Percentiles rank a stretch among this genome's conserved stretches.
Evolutionary conservation across 2,797 vertebrate genomes (phyloP).

Genomic region (Dallia pectoralis): DNA sequence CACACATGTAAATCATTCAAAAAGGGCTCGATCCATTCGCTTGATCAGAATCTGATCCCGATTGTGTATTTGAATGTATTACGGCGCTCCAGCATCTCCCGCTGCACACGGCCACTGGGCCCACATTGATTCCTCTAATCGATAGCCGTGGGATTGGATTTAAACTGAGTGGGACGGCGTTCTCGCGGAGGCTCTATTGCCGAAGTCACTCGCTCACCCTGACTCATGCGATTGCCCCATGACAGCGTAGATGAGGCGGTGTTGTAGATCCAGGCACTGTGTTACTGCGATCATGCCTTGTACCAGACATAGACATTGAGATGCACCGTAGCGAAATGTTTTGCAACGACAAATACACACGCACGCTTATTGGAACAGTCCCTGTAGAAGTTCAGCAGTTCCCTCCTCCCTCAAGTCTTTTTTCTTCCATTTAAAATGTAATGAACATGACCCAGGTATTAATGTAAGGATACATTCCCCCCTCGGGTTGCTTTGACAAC

Average conservation of each 20-base stretch:
- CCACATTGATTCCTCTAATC: slow-evolving; percentile 73
- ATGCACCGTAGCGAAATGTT: not conserved
- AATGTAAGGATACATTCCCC: slow-evolving; percentile 9
- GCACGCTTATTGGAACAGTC: not conserved
- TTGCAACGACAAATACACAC: not conserved
- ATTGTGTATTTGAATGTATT: slow-evolving; percentile 50
- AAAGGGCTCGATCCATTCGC: slow-evolving; percentile 12
- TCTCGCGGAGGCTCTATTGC: slow-evolving; percentile 13
- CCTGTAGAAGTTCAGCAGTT: not conserved
- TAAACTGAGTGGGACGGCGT: slow-evolving; percentile 31
- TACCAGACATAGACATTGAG: slow-evolving; percentile 11
- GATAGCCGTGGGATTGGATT: slow-evolving; percentile 69
- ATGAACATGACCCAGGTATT: not conserved
- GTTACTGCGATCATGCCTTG: slow-evolving; percentile 32
- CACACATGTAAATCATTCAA: slow-evolving; percentile 34
- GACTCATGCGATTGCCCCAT: slow-evolving; percentile 33
- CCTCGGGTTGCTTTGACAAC: slow-evolving; percentile 50
- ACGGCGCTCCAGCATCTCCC: slow-evolving; percentile 54
- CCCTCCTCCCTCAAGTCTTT: not conserved
- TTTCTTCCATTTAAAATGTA: not conserved
- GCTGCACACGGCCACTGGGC: slow-evolving; percentile 57
- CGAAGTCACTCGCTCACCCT: slow-evolving; percentile 27
- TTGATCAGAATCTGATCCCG: slow-evolving; percentile 47
- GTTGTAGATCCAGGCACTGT: slow-evolving; percentile 24
- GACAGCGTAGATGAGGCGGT: not conserved